Conservation (phyloP, 1,140 invertebrate genomes). For the Drosophila persimilis region DNA sequence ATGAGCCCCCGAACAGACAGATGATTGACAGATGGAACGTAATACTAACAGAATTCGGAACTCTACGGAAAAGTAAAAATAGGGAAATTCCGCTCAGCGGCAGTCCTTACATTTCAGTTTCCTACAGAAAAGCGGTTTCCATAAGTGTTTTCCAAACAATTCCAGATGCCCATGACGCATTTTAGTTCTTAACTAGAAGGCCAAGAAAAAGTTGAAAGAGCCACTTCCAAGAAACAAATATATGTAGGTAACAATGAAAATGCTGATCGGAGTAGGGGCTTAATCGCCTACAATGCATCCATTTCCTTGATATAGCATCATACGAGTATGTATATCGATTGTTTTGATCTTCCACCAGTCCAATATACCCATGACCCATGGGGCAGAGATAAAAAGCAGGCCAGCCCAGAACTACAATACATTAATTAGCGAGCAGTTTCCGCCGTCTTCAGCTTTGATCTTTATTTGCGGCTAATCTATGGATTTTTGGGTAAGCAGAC, state of each 20-base stretch:
- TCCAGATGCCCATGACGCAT: conserved; percentile 42
- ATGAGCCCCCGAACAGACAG: conserved; percentile 1
- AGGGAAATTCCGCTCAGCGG: conserved; percentile 12
- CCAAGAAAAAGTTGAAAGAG: conserved; percentile 11
- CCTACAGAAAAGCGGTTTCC: background rate
- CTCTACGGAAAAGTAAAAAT: background rate
- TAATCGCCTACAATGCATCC: conserved; percentile 1
- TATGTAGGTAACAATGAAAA: too few species aligned
- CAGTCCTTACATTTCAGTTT: conserved; percentile 9
- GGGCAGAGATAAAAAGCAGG: background rate
- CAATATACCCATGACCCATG: too few species aligned
- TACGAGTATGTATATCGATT: conserved; percentile 11
- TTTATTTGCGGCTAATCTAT: conserved; percentile 29
- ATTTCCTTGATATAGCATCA: background rate
- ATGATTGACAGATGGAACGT: conserved; percentile 30
- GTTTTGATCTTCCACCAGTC: too few species aligned
- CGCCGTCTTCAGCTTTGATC: conserved; percentile 31
- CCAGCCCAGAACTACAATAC: conserved; percentile 22
- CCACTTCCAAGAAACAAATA: conserved; percentile 43
- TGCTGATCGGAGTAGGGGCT: background rate
- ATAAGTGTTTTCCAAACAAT: conserved; percentile 33
- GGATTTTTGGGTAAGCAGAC: conserved; percentile 41
- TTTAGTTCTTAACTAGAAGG: conserved; percentile 46
- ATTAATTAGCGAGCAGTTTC: conserved; percentile 30
- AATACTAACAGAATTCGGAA: background rate